Percentiles rank a stretch among this genome's conserved stretches.
phyloP scores from a whole-genome alignment of 2,888 invertebrate species.

The Polydesmus complanatus region DNA sequence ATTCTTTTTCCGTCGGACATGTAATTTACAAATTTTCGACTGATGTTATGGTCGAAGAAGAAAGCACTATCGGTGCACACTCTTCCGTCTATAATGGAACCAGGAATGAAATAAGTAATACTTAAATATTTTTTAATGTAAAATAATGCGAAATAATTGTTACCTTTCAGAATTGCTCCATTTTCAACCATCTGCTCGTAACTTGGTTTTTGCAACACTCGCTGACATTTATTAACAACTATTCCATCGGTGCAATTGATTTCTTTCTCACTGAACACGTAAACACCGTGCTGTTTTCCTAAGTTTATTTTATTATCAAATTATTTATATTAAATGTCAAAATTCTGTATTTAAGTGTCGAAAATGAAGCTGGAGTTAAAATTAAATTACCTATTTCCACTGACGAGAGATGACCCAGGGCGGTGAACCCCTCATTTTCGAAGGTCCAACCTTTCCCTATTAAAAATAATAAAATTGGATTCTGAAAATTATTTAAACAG shows the following conservation, averaged over 20 bases:
- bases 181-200: constrained; percentile 29
- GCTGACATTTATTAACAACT: constrained; percentile 26
- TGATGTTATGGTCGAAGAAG: constrained; percentile 32
- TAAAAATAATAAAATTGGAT: too few species aligned
- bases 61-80: constrained; percentile 38
- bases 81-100: constrained; percentile 19
- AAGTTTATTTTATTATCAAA: too few species aligned
- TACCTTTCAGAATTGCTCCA: constrained; percentile 28
- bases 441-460: too few species aligned
- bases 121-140: background rate
- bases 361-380: too few species aligned
- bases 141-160: background rate
- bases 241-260: constrained; percentile 16
- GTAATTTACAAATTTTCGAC: constrained; percentile 25
- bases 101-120: background rate
- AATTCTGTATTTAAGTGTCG: too few species aligned
- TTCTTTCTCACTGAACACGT: constrained; percentile 26
- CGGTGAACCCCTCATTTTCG: constrained; percentile 31
- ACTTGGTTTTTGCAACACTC: constrained; percentile 36
- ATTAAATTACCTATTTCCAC: constrained; percentile 30
- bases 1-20: constrained; percentile 24
- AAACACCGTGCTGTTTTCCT: constrained; percentile 33
- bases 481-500: too few species aligned
- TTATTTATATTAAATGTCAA: too few species aligned
- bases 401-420: constrained; percentile 35